phyloP scores from a whole-genome alignment of 2,797 vertebrate genomes.

The Paratrypauchen microcephalus region DNA sequence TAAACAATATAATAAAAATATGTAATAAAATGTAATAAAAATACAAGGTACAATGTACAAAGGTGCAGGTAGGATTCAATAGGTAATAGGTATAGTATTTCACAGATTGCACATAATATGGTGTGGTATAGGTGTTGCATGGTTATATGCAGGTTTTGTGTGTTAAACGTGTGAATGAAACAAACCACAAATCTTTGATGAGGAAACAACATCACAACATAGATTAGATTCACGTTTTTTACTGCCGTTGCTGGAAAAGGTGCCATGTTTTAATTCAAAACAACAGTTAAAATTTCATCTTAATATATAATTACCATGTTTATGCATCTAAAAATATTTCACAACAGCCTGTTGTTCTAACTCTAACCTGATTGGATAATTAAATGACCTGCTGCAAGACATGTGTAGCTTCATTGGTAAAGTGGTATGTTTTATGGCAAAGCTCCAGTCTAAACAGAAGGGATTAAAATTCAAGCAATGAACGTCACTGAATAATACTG shows the following conservation, averaged over 20 bases:
- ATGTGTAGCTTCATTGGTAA: slow-evolving; percentile 32
- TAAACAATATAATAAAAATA: no score
- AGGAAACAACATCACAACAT: no score
- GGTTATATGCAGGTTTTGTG: no score
- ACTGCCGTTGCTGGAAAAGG: background rate
- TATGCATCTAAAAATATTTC: background rate
- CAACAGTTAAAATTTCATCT: slow-evolving; percentile 10
- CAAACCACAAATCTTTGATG: no score
- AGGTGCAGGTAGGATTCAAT: no score
- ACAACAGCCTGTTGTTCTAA: slow-evolving; percentile 1
- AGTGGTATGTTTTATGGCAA: background rate
- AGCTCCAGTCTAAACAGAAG: background rate
- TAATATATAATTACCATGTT: slow-evolving; percentile 13
- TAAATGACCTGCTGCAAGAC: slow-evolving; percentile 33
- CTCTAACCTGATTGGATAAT: slow-evolving; percentile 38
- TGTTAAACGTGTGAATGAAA: no score
- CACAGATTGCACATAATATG: no score
- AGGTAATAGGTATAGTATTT: no score
- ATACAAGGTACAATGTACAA: no score
- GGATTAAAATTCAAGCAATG: background rate
- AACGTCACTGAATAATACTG: background rate
- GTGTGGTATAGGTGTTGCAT: no score
- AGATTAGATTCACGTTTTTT: background rate
- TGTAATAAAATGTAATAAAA: no score
- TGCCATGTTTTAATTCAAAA: slow-evolving; percentile 3